These are phyloP conservation scores for Kryptolebias marmoratus DNA, from an alignment of 2,113 vertebrate species.

Conservation along the genomic window DNA sequence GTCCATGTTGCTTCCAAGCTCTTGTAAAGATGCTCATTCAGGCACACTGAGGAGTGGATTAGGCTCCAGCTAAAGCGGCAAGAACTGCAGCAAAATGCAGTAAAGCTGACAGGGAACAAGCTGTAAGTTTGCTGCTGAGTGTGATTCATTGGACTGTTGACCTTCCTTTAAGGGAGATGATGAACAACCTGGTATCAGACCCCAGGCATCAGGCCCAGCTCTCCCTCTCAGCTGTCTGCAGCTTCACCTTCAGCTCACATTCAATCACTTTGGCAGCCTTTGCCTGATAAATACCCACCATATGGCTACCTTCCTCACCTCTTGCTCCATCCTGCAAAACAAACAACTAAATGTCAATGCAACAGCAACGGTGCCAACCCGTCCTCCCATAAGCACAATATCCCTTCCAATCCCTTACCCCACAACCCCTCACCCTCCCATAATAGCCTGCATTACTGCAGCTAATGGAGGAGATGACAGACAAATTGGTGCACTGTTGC, in stretches of 20 bases:
- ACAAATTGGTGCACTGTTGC: constrained; percentile 48
- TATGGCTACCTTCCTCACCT: constrained; percentile 74
- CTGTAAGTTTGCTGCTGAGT: constrained; percentile 69
- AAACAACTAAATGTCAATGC: constrained; percentile 68
- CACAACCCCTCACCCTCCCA: constrained; percentile 13
- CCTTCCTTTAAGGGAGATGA: constrained; percentile 79
- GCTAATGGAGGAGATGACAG: constrained; percentile 55
- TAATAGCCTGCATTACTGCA: constrained; percentile 57
- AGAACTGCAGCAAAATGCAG: constrained; percentile 60
- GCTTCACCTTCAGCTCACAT: constrained; percentile 80
- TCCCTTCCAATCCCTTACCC: constrained; percentile 33
- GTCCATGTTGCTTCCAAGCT: constrained; percentile 16
- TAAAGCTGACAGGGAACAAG: constrained; percentile 74
- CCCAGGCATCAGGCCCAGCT: constrained; percentile 55
- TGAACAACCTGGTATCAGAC: constrained; percentile 72
- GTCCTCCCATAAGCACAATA: constrained; percentile 37
- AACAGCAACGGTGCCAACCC: constrained; percentile 41
- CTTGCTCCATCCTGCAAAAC: constrained; percentile 65
- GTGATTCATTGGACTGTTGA: constrained; percentile 78
- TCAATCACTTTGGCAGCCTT: constrained; percentile 74
- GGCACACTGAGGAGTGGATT: constrained; percentile 41
- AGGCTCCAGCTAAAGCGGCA: constrained; percentile 39
- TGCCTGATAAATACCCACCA: constrained; percentile 74
- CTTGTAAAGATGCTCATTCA: constrained; percentile 26
- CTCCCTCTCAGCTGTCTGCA: constrained; percentile 68